Conservation (phyloP, 2,113 vertebrate species). For the Protobothrops flavoviridis region DNA sequence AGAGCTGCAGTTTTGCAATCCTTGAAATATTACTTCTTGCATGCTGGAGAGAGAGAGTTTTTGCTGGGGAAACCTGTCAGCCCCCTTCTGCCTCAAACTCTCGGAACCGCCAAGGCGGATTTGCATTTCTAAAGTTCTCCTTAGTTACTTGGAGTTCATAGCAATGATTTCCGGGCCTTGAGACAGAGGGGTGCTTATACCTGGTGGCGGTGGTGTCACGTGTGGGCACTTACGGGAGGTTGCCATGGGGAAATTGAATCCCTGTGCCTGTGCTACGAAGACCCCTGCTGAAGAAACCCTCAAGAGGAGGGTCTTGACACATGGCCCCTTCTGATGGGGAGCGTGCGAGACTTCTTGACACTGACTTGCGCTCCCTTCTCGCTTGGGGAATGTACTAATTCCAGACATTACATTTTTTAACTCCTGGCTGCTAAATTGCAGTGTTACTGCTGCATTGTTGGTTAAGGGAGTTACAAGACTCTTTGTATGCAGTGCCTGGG, state of each 20-base stretch:
- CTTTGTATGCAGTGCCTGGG: not conserved
- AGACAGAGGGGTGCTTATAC: not conserved
- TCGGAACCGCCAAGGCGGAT: not conserved
- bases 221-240: not conserved
- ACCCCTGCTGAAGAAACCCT: not conserved
- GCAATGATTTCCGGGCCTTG: not conserved
- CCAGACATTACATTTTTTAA: not conserved
- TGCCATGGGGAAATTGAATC: slow-evolving; percentile 6
- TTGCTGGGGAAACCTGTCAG: not conserved
- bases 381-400: not conserved
- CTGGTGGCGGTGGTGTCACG: not conserved
- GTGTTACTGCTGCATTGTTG: not conserved
- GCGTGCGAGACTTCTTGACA: not conserved
- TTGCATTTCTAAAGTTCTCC: not conserved
- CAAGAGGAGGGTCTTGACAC: not conserved
- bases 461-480: not conserved
- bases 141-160: slow-evolving; percentile 2
- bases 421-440: not conserved
- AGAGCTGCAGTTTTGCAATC: not conserved
- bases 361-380: not conserved
- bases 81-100: not conserved
- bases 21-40: not conserved
- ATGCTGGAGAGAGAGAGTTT: not conserved
- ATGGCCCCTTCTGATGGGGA: not conserved
- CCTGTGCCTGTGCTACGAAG: not conserved